phyloP scores from a whole-genome alignment of 2,888 invertebrate genomes.

The Archaeoteleia sp. region DNA sequence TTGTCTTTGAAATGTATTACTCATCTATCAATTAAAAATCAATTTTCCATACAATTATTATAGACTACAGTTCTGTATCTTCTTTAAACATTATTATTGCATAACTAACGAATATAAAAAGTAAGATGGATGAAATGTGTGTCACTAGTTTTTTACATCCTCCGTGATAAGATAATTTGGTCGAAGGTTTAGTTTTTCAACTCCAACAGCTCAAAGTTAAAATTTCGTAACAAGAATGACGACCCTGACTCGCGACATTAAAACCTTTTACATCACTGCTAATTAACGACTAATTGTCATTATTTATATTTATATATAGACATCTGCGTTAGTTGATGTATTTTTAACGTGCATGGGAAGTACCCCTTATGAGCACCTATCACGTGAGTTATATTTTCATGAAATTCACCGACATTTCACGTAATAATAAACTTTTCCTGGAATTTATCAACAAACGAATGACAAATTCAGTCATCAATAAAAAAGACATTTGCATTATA shows the following conservation, averaged over 20 bases:
- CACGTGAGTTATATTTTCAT: too few relatives aligned
- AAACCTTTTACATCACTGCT: background rate
- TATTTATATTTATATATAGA: background rate
- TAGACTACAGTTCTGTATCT: background rate
- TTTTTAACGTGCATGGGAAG: too few relatives aligned
- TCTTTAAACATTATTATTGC: background rate
- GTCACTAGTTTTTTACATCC: constrained; percentile 2
- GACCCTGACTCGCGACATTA: background rate
- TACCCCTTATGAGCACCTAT: too few relatives aligned
- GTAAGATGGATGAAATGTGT: background rate
- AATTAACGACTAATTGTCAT: background rate
- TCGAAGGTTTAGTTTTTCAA: background rate
- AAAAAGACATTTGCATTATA: too few relatives aligned
- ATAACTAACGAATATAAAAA: background rate
- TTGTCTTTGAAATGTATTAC: too few relatives aligned
- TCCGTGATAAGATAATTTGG: constrained; percentile 4
- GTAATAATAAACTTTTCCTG: too few relatives aligned
- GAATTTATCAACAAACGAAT: too few relatives aligned
- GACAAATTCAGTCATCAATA: too few relatives aligned
- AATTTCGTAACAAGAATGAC: constrained; percentile 12
- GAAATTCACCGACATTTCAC: too few relatives aligned
- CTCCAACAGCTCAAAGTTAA: background rate
- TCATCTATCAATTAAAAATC: background rate
- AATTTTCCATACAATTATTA: background rate
- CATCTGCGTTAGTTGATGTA: background rate